Conservation (phyloP, 2,113 vertebrate species). For the Chloroceryle aenea region DNA sequence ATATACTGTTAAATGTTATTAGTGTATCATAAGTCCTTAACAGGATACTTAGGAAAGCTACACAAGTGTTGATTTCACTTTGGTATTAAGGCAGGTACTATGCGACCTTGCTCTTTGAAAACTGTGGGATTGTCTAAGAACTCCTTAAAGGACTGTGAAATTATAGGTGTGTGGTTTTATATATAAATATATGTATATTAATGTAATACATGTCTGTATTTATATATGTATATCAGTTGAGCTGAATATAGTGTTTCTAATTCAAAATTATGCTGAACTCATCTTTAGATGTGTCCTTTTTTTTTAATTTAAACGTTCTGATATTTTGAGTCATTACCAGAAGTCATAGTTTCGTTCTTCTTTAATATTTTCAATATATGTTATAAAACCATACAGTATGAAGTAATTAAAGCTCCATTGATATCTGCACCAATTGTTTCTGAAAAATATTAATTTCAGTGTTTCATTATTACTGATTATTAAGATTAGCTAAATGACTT, state of each 20-base stretch:
- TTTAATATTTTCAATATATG: background rate
- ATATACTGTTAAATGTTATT: background rate
- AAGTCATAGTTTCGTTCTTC: background rate
- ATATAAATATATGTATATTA: background rate
- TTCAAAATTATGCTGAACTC: background rate
- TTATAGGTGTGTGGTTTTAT: background rate
- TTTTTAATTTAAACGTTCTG: background rate
- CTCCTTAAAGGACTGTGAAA: background rate
- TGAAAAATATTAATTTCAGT: background rate
- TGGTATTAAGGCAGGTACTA: background rate
- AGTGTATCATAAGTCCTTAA: background rate
- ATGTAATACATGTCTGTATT: background rate
- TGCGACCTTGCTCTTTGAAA: background rate
- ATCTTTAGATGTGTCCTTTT: background rate
- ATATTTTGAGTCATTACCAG: background rate
- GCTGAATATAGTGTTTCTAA: background rate
- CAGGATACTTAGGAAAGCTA: background rate
- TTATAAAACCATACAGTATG: background rate
- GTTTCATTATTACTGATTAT: background rate
- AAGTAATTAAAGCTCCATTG: background rate
- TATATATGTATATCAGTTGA: background rate
- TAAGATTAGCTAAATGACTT: background rate
- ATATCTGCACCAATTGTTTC: background rate
- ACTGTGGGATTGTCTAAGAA: background rate
- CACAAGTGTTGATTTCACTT: background rate